Base-by-base conservation (phyloP, 2,113 vertebrate species). In the Sylvietta virens region DNA sequence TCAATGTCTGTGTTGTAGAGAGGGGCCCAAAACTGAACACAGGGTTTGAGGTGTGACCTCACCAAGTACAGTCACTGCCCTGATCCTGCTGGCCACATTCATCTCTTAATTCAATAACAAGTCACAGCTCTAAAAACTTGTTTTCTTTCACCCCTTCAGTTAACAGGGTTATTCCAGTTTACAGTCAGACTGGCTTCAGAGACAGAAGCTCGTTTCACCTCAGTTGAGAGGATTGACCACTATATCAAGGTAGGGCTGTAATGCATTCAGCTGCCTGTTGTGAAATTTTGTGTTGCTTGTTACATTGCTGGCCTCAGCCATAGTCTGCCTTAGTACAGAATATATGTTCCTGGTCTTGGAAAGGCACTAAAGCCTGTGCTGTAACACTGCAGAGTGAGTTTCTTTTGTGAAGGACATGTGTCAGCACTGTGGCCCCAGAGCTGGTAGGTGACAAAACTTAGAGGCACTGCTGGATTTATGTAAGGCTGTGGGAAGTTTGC, bases 111-210 rank as follows among this genome's bases (percentile, higher is more conserved):
- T 72, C 30, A 69, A 0, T 35, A 65, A 35, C 21, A n/a, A 72
- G 23, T 64, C 18, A 50, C 26, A 76, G n/a, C 20, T 81, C 62
- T 86, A 44, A 90, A 40, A 94, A 14, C 7, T 19, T 72, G 6
- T 84, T 62, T 96, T 97, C 82, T 92, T 30, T 56, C 5, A 11
- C 58, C 4, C 26, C 64, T 50, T 61, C 97, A 99, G 99, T 96
- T 99, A 81, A 99, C 99, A 24, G 99, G 99, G 4, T 96, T 99
- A 67, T 99, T 99, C 98, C 99, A 99, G 98, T 99, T 99, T 96
- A 99, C 99, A 2, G 99, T 99, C 58, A 98, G 99, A 62, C 95
- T 99, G 96, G 99, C 99, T 5, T 98, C 99, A 7, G 99, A 99
- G 95, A 99, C 99, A 20, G 99, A 99, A 97, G 99, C 99, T 90